A percentile compares a stretch with the other conserved stretches of the same genome.
Evolutionary conservation across 1,140 invertebrate species (phyloP).

Genomic region (Bombus sibiricus): DNA sequence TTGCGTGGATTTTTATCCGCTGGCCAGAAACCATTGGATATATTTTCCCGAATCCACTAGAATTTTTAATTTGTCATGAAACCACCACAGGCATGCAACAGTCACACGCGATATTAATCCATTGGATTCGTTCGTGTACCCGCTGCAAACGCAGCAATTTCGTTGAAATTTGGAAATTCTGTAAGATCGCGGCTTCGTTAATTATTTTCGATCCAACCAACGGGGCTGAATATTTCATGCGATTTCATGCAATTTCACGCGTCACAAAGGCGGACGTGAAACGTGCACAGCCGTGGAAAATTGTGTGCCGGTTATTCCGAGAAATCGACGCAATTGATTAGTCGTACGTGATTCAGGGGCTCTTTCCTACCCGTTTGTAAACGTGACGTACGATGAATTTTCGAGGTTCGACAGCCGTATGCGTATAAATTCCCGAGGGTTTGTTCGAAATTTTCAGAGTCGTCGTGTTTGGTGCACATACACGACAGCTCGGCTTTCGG

Average conservation of each 20-base stretch:
- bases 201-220: neutral
- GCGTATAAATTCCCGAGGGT: neutral
- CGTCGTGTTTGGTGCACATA: neutral
- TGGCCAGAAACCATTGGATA: neutral
- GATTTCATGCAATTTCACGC: neutral
- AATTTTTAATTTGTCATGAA: conserved; percentile 1
- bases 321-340: conserved; percentile 29
- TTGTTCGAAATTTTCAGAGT: conserved; percentile 16
- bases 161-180: neutral
- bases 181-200: neutral
- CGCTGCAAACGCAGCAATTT: neutral
- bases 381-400: conserved; percentile 20
- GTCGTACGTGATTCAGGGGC: conserved; percentile 13
- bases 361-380: neutral
- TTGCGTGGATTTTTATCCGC: conserved; percentile 20
- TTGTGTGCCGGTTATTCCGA: conserved; percentile 3
- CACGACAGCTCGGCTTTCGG: neutral
- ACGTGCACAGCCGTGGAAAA: neutral
- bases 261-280: neutral
- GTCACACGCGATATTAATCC: too few species aligned
- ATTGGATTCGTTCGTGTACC: too few species aligned
- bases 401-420: neutral
- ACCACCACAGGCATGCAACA: too few species aligned
- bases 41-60: neutral
- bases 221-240: neutral